phyloP scores from a whole-genome alignment of 1,140 invertebrate species.

The Ceratoteleas bidentatus region DNA sequence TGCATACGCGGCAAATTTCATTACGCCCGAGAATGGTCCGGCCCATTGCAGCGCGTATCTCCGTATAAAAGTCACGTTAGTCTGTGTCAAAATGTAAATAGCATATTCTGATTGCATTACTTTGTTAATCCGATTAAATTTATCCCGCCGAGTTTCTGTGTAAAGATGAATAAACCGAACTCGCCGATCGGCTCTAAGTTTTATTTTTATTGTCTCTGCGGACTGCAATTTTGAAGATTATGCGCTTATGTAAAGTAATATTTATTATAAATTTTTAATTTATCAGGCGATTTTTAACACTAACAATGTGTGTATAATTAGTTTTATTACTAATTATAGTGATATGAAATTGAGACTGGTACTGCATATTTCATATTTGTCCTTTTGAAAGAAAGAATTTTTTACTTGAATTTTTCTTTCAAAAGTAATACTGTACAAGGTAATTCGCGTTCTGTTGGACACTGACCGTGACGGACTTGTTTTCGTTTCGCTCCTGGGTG shows the following conservation, averaged over 20 bases:
- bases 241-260: too few relatives aligned
- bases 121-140: slow-evolving; percentile 18
- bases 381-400: too few relatives aligned
- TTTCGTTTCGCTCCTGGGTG: too few relatives aligned
- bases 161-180: neutral
- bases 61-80: slow-evolving; percentile 1
- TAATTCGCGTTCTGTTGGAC: too few relatives aligned
- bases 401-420: too few relatives aligned
- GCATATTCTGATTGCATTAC: slow-evolving; percentile 1
- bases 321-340: too few relatives aligned
- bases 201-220: neutral
- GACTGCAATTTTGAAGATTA: neutral
- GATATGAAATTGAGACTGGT: too few relatives aligned
- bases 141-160: neutral
- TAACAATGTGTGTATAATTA: too few relatives aligned
- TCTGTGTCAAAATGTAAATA: neutral
- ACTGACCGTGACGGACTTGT: too few relatives aligned
- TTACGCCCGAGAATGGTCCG: neutral
- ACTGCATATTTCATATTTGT: too few relatives aligned
- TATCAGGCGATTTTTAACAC: neutral
- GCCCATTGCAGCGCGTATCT: neutral
- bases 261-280: too few relatives aligned
- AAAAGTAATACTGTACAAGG: too few relatives aligned
- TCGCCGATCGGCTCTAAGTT: neutral
- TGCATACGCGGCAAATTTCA: slow-evolving; percentile 4